Base-by-base conservation (phyloP, 1,140 invertebrate genomes). In the Eupeodes corollae region DNA sequence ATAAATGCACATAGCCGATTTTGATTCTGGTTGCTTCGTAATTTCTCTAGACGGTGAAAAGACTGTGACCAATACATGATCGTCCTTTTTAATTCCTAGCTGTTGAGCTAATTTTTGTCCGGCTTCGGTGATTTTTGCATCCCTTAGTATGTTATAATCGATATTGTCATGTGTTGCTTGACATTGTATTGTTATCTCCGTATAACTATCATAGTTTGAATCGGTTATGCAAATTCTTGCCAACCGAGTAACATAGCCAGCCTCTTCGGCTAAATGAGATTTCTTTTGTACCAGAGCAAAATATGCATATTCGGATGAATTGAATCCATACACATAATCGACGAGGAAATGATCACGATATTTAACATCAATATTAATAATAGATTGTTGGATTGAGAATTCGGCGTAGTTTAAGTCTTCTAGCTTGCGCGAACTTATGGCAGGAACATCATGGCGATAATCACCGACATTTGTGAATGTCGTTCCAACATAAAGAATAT, bases 251-350 rank as follows among this genome's bases (percentile, higher is more conserved):
- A 91, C 82, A 73, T 92, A 96, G 6, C 91, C 91, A 19, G 79
- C 72, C 63, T 93, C 90, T 57, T 92, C 90, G 13, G 89, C 83
- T 18, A 92, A 74, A 61, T 90, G 86, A 5, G 88, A 91, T 56
- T 86, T 82, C 66, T 93, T 93, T 69, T 98, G 94, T 16, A 96
- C 90, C 35, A 94, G 81, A 12, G 94, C 79, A 72, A 98, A 95
- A 68, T 98, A 98, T 5, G 91, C 90, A 72, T 91, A 96, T 50
- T 90, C 84, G 57, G 84, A 89, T 2, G 90, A 88, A 68, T 93
- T 89, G 63, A 98, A 98, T 11, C 93, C 93, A 70, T 94, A 95
- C 2, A 96, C 79, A 68, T 97, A 98, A 60, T 90, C 83, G 16
- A 98, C 90, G 8, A 94, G 73, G 70, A 93, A 95, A 64, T 93